A percentile compares a stretch with the other conserved stretches of the same genome.
Conservation (phyloP, 2,888 invertebrate species). For the Amiota mariae region DNA sequence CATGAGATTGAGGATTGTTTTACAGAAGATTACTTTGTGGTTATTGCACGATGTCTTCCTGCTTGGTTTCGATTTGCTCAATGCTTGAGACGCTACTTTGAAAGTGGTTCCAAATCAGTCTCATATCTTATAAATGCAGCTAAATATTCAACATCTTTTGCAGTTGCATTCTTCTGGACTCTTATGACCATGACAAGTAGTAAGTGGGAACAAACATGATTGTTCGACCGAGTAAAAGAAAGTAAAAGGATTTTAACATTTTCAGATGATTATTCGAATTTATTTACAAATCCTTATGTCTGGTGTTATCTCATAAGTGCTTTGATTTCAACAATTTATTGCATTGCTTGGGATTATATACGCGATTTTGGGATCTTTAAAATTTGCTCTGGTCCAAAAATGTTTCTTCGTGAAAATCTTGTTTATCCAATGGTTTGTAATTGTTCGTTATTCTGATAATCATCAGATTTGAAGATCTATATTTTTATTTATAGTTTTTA, state of each 20-base stretch:
- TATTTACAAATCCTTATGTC: conserved; percentile 85
- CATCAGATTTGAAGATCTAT: background rate
- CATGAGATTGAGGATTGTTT: conserved; percentile 70
- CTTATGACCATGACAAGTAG: conserved; percentile 69
- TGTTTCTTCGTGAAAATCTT: conserved; percentile 91
- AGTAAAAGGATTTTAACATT: conserved; percentile 12
- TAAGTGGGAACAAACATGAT: conserved; percentile 64
- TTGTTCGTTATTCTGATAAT: background rate
- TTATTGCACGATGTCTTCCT: conserved; percentile 90
- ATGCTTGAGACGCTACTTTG: conserved; percentile 92
- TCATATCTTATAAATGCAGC: conserved; percentile 96
- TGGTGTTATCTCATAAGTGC: conserved; percentile 89
- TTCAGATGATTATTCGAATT: conserved; percentile 75
- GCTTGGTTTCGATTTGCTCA: conserved; percentile 98
- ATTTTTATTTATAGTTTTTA: conserved; percentile 37
- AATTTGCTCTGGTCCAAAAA: conserved; percentile 88
- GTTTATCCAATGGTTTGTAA: conserved; percentile 88
- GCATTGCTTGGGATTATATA: conserved; percentile 95
- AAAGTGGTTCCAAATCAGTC: conserved; percentile 85
- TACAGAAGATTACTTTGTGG: conserved; percentile 80
- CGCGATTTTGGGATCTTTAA: conserved; percentile 98
- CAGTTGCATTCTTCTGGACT: conserved; percentile 86
- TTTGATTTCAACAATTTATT: conserved; percentile 89
- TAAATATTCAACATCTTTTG: conserved; percentile 95
- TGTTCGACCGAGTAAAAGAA: no score